Evolutionary conservation across 2,888 invertebrate species (phyloP), one percentile per base, ranked within the genome.

Genomic region (Pterobdella sp.): DNA sequence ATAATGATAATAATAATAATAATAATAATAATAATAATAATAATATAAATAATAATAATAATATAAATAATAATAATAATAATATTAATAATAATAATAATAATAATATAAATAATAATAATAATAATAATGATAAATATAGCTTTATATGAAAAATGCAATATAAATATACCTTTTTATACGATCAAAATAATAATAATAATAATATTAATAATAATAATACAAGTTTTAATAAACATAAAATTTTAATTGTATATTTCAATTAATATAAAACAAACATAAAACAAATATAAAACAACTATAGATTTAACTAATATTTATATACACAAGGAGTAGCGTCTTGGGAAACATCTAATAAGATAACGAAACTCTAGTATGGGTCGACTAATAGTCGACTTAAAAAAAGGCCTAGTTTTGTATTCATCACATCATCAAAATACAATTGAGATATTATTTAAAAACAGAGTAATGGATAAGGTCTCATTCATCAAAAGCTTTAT

Each of bases 1-100:
- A 67, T 67, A 67, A 67, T 67, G 35, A 67, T 67, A 67, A 34
- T 67, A 67, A 67, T 67, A 67, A 34, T 67, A 67, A 67, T 67
- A 67, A 67, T 34, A 34, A 67, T 67, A 67, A 67, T 34, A 35
- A 67, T 67, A 67, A 35, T 67, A 67, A 67, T 67, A 67, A 67
- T 67, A 67, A 67, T 67, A 67, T 34, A 1, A 34, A 31, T 7
- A 65, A 1, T 32, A 32, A 7, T 32, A 31, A 29, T n/a, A 65
- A 31, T 63, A 26, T 14, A 63, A 66, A 32, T 66, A 66, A 66
- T 66, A 66, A 32, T 66, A 66, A 66, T 66, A 66, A 66, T 66
- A 32, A 66, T 66, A 66, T 31, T 66, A 66, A 66, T 34, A 66
- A 66, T 66, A 66, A 66, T 66, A 66, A 66, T 66, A 14, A 66